These are phyloP conservation scores for Parasteatoda tepidariorum DNA, from an alignment of 1,140 invertebrate species.

Conservation along the genomic window DNA sequence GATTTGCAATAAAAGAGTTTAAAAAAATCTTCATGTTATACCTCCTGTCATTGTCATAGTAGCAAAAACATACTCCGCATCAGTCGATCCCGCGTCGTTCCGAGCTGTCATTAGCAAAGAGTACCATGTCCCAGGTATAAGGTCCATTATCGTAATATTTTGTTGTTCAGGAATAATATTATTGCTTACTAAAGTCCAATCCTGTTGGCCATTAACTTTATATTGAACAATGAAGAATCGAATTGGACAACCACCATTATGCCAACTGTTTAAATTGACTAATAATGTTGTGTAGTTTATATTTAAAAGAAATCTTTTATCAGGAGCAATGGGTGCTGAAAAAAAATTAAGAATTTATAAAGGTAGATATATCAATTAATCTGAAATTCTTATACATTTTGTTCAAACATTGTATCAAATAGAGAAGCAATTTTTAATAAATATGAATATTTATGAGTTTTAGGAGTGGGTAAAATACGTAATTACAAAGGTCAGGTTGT, in stretches of 20 bases:
- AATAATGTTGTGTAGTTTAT: constrained; percentile 69
- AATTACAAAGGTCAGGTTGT: no score
- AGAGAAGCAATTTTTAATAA: no score
- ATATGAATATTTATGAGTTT: no score
- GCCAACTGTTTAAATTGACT: constrained; percentile 70
- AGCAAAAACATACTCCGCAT: constrained; percentile 96
- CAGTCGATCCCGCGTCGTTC: constrained; percentile 88
- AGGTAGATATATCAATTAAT: constrained; percentile 8
- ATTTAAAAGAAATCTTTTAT: constrained; percentile 61
- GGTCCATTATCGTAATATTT: constrained; percentile 66
- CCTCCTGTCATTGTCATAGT: constrained; percentile 89
- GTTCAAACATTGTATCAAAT: no score
- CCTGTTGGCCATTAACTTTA: no score
- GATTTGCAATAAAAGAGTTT: no score
- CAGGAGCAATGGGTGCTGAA: constrained; percentile 63
- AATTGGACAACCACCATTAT: no score
- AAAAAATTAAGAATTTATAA: constrained; percentile 20
- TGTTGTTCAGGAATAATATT: constrained; percentile 63
- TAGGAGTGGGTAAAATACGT: no score
- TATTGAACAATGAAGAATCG: constrained; percentile 72
- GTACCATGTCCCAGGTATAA: constrained; percentile 67
- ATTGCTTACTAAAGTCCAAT: no score
- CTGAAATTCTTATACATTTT: no score
- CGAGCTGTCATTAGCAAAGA: no score
- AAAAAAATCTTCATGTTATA: no score